A percentile compares a stretch with the other conserved stretches of the same genome.
Evolutionary conservation across 2,113 vertebrate genomes (phyloP).

Genomic region (Triplophysa siluroides): DNA sequence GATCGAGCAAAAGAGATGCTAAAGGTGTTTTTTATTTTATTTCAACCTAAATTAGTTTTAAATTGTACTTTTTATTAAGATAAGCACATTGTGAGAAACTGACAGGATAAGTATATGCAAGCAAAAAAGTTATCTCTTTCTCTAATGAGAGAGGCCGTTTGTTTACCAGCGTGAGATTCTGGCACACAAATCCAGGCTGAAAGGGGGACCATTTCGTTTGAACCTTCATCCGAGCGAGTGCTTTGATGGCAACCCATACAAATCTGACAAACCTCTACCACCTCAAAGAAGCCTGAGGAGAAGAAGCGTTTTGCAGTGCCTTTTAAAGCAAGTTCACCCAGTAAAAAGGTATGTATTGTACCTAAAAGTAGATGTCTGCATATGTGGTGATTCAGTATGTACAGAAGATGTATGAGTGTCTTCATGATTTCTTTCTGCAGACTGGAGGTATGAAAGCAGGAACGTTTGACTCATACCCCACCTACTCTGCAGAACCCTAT

Average conservation of each 20-base stretch:
- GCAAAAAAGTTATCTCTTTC: slow-evolving; percentile 22
- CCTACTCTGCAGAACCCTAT: slow-evolving; percentile 75
- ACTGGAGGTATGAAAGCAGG: slow-evolving; percentile 83
- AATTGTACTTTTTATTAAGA: slow-evolving; percentile 17
- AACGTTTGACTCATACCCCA: slow-evolving; percentile 79
- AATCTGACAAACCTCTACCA: slow-evolving; percentile 70
- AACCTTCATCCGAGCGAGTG: slow-evolving; percentile 81
- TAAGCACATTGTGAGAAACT: neutral
- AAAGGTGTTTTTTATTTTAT: slow-evolving; percentile 70
- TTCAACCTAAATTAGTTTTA: neutral
- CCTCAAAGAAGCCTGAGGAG: slow-evolving; percentile 64
- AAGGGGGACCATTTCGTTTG: slow-evolving; percentile 79
- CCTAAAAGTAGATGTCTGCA: neutral
- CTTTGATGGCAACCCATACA: slow-evolving; percentile 85
- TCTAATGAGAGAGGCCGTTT: slow-evolving; percentile 26
- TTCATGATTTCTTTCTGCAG: slow-evolving; percentile 59
- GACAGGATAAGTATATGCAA: slow-evolving; percentile 9
- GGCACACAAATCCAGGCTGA: slow-evolving; percentile 72
- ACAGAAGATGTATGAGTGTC: neutral
- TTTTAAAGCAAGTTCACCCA: slow-evolving; percentile 86
- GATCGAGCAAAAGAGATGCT: slow-evolving; percentile 66
- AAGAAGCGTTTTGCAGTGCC: slow-evolving; percentile 57
- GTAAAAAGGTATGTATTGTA: slow-evolving; percentile 76
- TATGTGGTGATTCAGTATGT: too few species aligned
- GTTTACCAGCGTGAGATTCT: slow-evolving; percentile 73